Evolutionary conservation across 2,888 invertebrate species (phyloP), one percentile per base, ranked within the genome.

Genomic region (Phaonia tiefii): DNA sequence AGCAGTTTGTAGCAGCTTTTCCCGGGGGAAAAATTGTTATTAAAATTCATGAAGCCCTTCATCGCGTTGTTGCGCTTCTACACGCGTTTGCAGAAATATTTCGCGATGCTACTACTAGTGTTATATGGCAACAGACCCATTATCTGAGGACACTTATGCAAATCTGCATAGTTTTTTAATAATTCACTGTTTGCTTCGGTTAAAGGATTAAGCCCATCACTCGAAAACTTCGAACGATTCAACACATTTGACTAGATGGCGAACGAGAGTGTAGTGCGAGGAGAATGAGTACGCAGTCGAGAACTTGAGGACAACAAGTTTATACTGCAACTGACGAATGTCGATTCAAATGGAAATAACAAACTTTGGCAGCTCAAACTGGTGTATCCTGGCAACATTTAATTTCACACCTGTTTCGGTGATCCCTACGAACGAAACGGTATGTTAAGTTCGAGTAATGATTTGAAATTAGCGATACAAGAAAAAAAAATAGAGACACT

Each of bases 381-480:
- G 84, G 86, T 88, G 89, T 89, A 89, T 89, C 89, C 89, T 87
- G 89, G 89, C 89, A 89, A 89, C 89, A 89, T 80, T 73, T 77
- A 15, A 63, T 8, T 71, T 67, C 70, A 31, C 76, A 74, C 65
- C 65, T 71, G 70, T 15, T n/a, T 66, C 51, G 20, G 7, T 10
- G n/a, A n/a, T 7, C 44, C 8, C 44, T 44, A 8, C 42, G 20
- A 42, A 2, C 22, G 5, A 37, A 44, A n/a, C 8, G n/a, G 46
- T 46, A 66, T 66, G 2, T 49, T 46, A 10, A n/a, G 22, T 58
- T 58, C 10, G 58, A 15, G 8, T 5, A 15, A 1, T 37, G 0
- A 31, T 37, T 15, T 31, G 58, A 26, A 2, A 56, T n/a, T 10
- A 46, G n/a, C 1, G 7, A 7, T 4, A 37, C 4, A 37, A 37